Conservation (phyloP, 1,140 invertebrate species). For the Cotesia chilonis region DNA sequence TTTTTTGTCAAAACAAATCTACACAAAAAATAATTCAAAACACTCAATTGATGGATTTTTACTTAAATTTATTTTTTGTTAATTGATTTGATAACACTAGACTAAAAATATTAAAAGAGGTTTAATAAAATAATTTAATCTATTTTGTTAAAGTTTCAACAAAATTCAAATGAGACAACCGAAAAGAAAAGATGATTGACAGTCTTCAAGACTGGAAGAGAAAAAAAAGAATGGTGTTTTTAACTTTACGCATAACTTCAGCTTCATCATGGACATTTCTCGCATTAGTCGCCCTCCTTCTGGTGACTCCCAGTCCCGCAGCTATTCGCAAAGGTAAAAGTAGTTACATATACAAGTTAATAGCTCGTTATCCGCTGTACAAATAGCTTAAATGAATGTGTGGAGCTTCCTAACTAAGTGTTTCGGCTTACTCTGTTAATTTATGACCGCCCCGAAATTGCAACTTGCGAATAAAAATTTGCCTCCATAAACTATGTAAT, state of each 20-base stretch:
- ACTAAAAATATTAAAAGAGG: too few species aligned
- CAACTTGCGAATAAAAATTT: conserved; percentile 3
- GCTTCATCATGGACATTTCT: conserved; percentile 16
- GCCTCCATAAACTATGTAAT: neutral
- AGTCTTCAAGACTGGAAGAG: conserved; percentile 23
- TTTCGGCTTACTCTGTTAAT: conserved; percentile 10
- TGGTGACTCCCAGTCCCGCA: conserved; percentile 61
- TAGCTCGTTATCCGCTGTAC: neutral
- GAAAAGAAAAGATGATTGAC: conserved; percentile 8
- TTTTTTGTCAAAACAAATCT: too few species aligned
- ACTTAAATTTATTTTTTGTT: too few species aligned
- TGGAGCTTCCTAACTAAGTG: neutral
- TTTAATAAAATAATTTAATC: too few species aligned
- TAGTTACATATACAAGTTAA: conserved; percentile 39
- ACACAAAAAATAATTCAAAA: too few species aligned
- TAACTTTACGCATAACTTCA: neutral
- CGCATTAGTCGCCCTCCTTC: conserved; percentile 49
- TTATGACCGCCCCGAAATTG: neutral
- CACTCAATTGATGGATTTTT: too few species aligned
- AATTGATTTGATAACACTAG: too few species aligned
- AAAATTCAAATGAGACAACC: conserved; percentile 16
- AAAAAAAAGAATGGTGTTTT: conserved; percentile 23
- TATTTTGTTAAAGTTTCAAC: conserved; percentile 1
- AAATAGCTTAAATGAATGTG: conserved; percentile 22
- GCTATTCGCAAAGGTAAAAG: conserved; percentile 61